Conservation (phyloP, 1,140 invertebrate genomes). For the Orius laevigatus region DNA sequence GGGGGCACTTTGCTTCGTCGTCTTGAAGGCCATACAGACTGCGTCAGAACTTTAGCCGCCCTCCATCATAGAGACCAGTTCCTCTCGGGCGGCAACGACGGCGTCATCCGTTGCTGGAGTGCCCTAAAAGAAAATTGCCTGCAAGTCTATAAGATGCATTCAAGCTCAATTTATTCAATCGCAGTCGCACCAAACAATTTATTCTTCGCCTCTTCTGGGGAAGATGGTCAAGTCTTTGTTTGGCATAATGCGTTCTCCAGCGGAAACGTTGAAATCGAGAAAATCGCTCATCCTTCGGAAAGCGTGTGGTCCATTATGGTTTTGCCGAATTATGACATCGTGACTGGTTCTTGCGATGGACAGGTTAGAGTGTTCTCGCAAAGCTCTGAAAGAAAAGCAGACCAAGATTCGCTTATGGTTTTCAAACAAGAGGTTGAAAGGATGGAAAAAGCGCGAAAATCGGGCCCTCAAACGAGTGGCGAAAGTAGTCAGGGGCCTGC, state of each 20-base stretch:
- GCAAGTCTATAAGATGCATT: slow-evolving; percentile 61
- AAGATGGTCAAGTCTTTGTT: slow-evolving; percentile 73
- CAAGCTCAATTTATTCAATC: slow-evolving; percentile 55
- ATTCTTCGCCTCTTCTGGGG: slow-evolving; percentile 53
- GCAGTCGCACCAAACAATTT: slow-evolving; percentile 7
- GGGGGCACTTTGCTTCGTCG: not conserved
- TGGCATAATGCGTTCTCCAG: slow-evolving; percentile 40
- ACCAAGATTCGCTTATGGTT: slow-evolving; percentile 31
- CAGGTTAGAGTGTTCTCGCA: slow-evolving; percentile 68
- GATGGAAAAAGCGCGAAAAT: slow-evolving; percentile 61
- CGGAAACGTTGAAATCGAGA: slow-evolving; percentile 37
- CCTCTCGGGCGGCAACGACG: slow-evolving; percentile 83
- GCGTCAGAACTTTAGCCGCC: slow-evolving; percentile 61
- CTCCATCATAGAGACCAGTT: slow-evolving; percentile 51
- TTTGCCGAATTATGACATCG: slow-evolving; percentile 73
- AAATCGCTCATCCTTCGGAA: slow-evolving; percentile 62
- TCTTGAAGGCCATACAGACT: slow-evolving; percentile 58
- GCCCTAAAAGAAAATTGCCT: slow-evolving; percentile 57
- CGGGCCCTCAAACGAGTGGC: slow-evolving; percentile 70
- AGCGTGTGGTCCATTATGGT: slow-evolving; percentile 78
- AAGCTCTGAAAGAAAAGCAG: slow-evolving; percentile 47
- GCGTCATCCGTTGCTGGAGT: slow-evolving; percentile 64
- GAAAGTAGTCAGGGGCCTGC: slow-evolving; percentile 52
- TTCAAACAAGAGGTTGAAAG: slow-evolving; percentile 18
- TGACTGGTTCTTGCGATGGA: slow-evolving; percentile 74